Conservation (phyloP, 2,797 vertebrate genomes). For the Tragopan temminckii region DNA sequence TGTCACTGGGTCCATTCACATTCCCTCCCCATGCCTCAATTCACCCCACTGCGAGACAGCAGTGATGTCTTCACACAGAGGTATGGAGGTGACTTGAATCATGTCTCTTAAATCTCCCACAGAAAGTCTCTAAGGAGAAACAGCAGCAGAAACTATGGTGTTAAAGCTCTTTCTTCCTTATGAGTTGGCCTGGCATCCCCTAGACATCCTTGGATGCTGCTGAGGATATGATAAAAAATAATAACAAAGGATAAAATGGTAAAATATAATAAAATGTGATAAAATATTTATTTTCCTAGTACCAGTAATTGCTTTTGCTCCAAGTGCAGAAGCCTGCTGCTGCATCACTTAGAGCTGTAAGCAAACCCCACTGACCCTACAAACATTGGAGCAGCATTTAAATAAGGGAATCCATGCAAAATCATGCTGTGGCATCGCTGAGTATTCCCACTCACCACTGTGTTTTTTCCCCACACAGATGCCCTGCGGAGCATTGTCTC, state of each 20-base stretch:
- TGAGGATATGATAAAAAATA: background rate
- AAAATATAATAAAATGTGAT: background rate
- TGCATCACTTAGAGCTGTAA: background rate
- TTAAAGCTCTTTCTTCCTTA: background rate
- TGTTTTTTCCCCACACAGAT: slow-evolving; percentile 80
- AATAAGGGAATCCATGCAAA: background rate
- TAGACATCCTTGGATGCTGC: background rate
- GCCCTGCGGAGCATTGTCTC: slow-evolving; percentile 83
- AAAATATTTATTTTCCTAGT: background rate
- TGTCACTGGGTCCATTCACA: background rate
- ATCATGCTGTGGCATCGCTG: fast-evolving
- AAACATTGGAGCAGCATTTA: background rate
- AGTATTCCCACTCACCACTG: fast-evolving
- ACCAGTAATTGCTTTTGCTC: background rate
- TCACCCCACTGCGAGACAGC: background rate
- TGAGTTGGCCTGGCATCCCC: background rate
- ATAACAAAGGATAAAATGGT: background rate
- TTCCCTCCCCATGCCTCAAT: background rate
- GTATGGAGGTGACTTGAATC: background rate
- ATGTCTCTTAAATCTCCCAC: background rate
- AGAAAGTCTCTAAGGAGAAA: background rate
- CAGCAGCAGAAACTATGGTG: fast-evolving
- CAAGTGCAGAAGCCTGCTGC: background rate
- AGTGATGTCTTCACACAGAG: background rate
- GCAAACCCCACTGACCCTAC: background rate